These are phyloP conservation scores for Drosophila helvetica DNA, from an alignment of 2,888 invertebrate species.

Conservation along the genomic window DNA sequence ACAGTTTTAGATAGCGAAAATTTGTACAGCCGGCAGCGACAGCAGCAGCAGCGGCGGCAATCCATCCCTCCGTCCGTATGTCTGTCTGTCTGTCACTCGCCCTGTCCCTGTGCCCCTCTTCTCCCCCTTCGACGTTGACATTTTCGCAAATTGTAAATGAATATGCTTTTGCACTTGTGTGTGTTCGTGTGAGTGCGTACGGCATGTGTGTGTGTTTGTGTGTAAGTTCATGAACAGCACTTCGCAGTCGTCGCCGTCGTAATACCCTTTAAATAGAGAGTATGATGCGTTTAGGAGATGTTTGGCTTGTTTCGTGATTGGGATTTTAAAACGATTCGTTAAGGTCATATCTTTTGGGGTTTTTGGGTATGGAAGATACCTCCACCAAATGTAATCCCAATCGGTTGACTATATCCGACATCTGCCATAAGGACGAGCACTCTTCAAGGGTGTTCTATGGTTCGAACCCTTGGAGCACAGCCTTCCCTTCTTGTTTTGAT, in stretches of 20 bases:
- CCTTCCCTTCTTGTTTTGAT: conserved; percentile 65
- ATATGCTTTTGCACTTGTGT: conserved; percentile 62
- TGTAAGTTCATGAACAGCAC: conserved; percentile 72
- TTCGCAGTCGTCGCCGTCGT: conserved; percentile 36
- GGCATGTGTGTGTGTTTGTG: conserved; percentile 36
- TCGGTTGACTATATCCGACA: too few species aligned
- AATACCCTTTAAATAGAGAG: not conserved
- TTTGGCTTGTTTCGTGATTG: not conserved
- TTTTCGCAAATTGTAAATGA: conserved; percentile 78
- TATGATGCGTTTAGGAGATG: not conserved
- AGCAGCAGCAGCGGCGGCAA: conserved; percentile 50
- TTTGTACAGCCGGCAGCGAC: conserved; percentile 70
- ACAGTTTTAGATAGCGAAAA: conserved; percentile 78
- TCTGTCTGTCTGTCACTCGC: not conserved
- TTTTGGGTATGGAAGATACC: not conserved
- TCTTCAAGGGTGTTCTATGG: not conserved
- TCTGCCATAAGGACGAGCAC: not conserved
- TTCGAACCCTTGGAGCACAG: not conserved
- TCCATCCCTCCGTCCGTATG: conserved; percentile 6
- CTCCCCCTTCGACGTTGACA: conserved; percentile 63
- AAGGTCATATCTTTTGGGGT: not conserved
- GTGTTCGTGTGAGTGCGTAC: conserved; percentile 16
- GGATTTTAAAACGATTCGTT: conserved; percentile 15
- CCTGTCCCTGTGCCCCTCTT: not conserved
- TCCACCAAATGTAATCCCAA: not conserved